phyloP scores from a whole-genome alignment of 2,113 vertebrate genomes.

The Ramphastos sulfuratus region DNA sequence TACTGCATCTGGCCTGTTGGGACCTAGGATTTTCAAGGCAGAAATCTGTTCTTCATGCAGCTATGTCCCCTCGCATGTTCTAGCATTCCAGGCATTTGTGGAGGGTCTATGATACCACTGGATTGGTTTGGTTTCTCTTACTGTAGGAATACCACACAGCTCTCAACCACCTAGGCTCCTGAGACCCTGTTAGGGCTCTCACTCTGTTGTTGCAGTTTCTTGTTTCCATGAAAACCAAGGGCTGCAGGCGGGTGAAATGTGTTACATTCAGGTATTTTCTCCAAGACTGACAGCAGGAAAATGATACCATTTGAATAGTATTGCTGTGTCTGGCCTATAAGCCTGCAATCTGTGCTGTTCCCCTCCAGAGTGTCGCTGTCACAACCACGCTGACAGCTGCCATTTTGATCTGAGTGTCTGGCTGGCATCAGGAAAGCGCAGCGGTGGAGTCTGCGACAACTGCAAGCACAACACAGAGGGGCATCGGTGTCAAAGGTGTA shows the following conservation, averaged over 20 bases:
- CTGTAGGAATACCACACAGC: not conserved
- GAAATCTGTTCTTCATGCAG: not conserved
- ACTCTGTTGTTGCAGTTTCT: not conserved
- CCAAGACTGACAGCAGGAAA: not conserved
- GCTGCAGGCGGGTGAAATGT: not conserved
- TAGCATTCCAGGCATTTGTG: not conserved
- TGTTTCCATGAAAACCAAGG: not conserved
- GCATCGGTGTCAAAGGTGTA: constrained; percentile 85
- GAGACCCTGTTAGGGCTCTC: not conserved
- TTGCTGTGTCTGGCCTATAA: not conserved
- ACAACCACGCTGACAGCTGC: constrained; percentile 84
- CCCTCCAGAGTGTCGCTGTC: constrained; percentile 85
- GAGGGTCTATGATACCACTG: not conserved
- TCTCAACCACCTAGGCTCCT: not conserved
- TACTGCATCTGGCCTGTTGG: not conserved
- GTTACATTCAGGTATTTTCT: not conserved
- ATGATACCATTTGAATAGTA: not conserved
- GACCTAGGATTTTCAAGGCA: not conserved
- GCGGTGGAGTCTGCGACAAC: constrained; percentile 82
- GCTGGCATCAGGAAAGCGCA: constrained; percentile 78
- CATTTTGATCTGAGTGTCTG: constrained; percentile 83
- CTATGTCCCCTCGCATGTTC: not conserved
- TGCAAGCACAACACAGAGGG: constrained; percentile 87
- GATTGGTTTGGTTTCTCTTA: not conserved
- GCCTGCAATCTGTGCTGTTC: not conserved